Percentiles rank a stretch among this genome's conserved stretches.
phyloP scores from a whole-genome alignment of 2,888 invertebrate species.

The Yponomeuta sedellus region DNA sequence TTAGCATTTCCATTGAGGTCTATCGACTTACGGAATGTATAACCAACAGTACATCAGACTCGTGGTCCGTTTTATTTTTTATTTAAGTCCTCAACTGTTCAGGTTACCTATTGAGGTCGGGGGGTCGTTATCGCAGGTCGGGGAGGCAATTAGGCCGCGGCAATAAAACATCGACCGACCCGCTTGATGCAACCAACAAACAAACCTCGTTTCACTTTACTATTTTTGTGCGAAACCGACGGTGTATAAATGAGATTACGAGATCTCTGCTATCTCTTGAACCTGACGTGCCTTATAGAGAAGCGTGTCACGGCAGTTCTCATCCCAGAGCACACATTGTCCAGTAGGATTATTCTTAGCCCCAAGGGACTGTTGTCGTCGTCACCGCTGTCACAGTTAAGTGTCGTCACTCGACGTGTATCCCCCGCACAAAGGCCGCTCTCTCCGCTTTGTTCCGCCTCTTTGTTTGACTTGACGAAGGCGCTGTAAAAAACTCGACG shows the following conservation, averaged over 20 bases:
- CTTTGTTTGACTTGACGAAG: constrained; percentile 67
- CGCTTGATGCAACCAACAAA: constrained; percentile 35
- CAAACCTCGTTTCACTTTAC: not conserved
- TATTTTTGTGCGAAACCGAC: not conserved
- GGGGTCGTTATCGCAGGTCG: constrained; percentile 55
- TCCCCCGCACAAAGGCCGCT: constrained; percentile 55
- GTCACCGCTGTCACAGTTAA: constrained; percentile 49
- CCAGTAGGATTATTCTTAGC: constrained; percentile 5
- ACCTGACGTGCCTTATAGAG: not conserved
- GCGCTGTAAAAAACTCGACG: constrained; percentile 50
- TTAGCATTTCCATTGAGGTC: constrained; percentile 29
- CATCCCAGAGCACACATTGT: constrained; percentile 2
- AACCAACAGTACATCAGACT: constrained; percentile 16
- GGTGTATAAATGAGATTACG: not conserved
- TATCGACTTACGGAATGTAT: constrained; percentile 29
- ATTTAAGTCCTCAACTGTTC: not conserved
- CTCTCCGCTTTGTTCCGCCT: constrained; percentile 71
- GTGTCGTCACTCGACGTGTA: constrained; percentile 46
- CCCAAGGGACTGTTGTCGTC: not conserved
- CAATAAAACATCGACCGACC: constrained; percentile 56
- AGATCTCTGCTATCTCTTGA: not conserved
- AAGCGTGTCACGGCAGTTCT: not conserved
- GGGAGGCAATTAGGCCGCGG: constrained; percentile 54
- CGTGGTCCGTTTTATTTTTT: not conserved
- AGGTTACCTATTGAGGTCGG: constrained; percentile 48